Evolutionary conservation across 2,888 invertebrate genomes (phyloP).

Genomic region (Tortricodes alternella): DNA sequence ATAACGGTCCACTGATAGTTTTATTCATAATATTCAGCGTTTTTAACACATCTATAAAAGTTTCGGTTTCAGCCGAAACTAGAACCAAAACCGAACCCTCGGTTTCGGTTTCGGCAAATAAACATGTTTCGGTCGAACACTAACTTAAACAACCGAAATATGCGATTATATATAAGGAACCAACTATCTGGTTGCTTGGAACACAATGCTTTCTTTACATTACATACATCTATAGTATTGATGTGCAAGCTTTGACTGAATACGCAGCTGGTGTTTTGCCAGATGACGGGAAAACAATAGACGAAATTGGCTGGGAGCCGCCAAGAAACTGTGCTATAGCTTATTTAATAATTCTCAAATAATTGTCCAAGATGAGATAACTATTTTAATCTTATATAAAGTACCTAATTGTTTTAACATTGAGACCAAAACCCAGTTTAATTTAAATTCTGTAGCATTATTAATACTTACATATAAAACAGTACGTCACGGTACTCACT

Average conservation of each 20-base stretch:
- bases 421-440: neutral
- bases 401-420: conserved; percentile 3
- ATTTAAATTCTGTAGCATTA: neutral
- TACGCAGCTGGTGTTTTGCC: conserved; percentile 27
- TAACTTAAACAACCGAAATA: too few relatives aligned
- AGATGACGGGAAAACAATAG: conserved; percentile 25
- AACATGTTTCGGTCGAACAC: too few relatives aligned
- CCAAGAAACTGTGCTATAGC: conserved; percentile 10
- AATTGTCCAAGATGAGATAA: conserved; percentile 26
- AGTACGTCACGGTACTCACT: too few relatives aligned
- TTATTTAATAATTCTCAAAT: conserved; percentile 13
- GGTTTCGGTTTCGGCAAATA: too few relatives aligned
- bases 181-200: conserved; percentile 1
- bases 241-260: conserved; percentile 12
- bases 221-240: conserved; percentile 10
- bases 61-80: too few relatives aligned
- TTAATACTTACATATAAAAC: neutral
- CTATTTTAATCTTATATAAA: conserved; percentile 6
- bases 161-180: neutral
- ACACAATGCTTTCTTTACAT: conserved; percentile 4
- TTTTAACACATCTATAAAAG: too few relatives aligned
- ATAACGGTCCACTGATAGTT: too few relatives aligned
- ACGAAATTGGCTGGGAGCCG: conserved; percentile 23
- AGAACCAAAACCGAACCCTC: too few relatives aligned
- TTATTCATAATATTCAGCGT: too few relatives aligned